Evolutionary conservation across 2,113 vertebrate species (phyloP), one percentile per base, ranked within the genome.

Genomic region (Gracilinanus agilis): DNA sequence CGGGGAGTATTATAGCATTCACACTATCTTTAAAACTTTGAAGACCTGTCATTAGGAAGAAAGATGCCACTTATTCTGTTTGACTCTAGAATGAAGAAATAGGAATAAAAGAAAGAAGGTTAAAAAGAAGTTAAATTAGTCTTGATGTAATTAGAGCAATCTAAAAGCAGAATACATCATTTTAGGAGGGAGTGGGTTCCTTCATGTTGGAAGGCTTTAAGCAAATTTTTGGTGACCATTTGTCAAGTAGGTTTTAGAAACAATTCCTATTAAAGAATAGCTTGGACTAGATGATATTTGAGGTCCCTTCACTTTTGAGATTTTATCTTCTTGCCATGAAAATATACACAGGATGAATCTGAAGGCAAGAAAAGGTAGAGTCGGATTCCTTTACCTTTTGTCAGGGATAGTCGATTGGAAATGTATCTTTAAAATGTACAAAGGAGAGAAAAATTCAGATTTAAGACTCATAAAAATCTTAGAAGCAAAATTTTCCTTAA

Each of bases 381-480:
- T 7, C 16, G 40, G 27, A 34, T 12, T 67, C 34, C 27, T 34
- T 10, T 67, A 25, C 24, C 55, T 83, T 83, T 83, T 23, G 67
- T 16, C 40, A n/a, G n/a, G 34, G 16, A 2, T 83, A 83, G 16
- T 40, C 67, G 40, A 83, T 40, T 9, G 40, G n/a, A 83, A n/a
- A 19, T 9, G 16, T 25, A 83, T 5, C 19, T 58, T 21, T 75
- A 24, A 94, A 96, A 54, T 44, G 23, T 49, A 44, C 54, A 27
- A 19, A 90, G 24, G 8, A 19, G 56, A 90, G 4, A 23, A 56
- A 93, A 24, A 9, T 3, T 54, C n/a, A 44, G 44, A 49, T 25
- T 93, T 6, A 40, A 54, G 1, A 90, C 49, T 93, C 92, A 94
- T 90, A 44, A 94, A 94, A 53, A 16, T 67, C 61, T 1, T 95